Evolutionary conservation across 2,888 invertebrate species (phyloP), one percentile per base, ranked within the genome.

Genomic region (Physocephala rufipes): DNA sequence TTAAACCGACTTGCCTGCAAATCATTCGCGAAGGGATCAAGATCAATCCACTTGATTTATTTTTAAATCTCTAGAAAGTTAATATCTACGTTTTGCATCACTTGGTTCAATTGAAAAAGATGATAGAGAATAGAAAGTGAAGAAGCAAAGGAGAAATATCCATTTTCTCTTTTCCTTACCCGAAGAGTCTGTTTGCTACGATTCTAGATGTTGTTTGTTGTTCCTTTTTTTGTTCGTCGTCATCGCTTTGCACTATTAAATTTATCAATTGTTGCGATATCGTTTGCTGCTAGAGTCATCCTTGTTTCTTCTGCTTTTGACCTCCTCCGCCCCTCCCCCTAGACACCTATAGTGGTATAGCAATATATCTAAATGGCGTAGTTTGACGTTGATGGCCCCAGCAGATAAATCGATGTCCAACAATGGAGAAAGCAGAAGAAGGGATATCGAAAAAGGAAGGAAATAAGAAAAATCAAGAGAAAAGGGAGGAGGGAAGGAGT

Each of bases 191-290:
- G n/a, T n/a, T n/a, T n/a, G n/a, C n/a, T n/a, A n/a, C n/a, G n/a
- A n/a, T n/a, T n/a, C n/a, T n/a, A n/a, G n/a, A n/a, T n/a, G n/a
- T n/a, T n/a, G n/a, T n/a, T n/a, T n/a, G n/a, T n/a, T n/a, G n/a
- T n/a, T n/a, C n/a, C n/a, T n/a, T n/a, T n/a, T n/a, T n/a, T n/a
- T n/a, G n/a, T n/a, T n/a, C n/a, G n/a, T 55, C 21, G 19, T 12
- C n/a, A 4, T 26, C 26, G 15, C 16, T 13, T 28, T 58, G 58
- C 58, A 12, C 26, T 15, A 16, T 47, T 19, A 19, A 63, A 45
- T 63, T 47, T 63, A 63, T 63, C 63, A 63, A 63, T 47, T 63
- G 63, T n/a, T 45, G 63, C 24, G 63, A 63, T 63, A 63, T 63
- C 63, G 63, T 63, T 45, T 24, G 47, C 47, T 63, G 63, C 47